Conservation (phyloP, 2,888 invertebrate species). For the Ariolimax columbianus region DNA sequence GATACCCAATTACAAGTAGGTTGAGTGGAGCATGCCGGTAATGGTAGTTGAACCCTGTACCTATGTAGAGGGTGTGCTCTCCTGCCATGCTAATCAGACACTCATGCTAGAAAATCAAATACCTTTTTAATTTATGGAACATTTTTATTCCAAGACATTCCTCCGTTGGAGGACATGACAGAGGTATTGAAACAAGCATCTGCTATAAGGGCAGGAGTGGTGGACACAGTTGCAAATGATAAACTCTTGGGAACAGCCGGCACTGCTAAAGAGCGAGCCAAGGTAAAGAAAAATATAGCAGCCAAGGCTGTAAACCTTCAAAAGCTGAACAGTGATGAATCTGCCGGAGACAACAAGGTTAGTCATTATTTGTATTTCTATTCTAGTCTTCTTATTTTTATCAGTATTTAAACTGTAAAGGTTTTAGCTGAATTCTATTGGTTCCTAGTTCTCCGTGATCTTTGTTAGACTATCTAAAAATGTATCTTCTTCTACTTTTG, state of each 20-base stretch:
- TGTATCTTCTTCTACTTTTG: too few species aligned
- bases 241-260: not conserved
- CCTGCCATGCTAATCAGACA: too few species aligned
- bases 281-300: constrained; percentile 40
- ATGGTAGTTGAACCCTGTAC: too few species aligned
- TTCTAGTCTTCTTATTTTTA: too few species aligned
- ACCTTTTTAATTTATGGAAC: not conserved
- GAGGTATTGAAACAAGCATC: constrained; percentile 69
- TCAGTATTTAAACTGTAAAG: too few species aligned
- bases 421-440: too few species aligned
- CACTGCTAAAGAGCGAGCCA: constrained; percentile 45
- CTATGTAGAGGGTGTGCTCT: too few species aligned
- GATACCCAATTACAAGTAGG: too few species aligned
- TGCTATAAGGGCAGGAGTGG: constrained; percentile 58
- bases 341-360: constrained; percentile 29
- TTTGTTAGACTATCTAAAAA: too few species aligned
- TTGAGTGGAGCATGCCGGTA: too few species aligned
- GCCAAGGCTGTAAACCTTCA: constrained; percentile 16
- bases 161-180: constrained; percentile 77
- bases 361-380: not conserved
- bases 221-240: not conserved
- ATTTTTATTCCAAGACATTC: constrained; percentile 61
- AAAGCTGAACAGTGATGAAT: not conserved
- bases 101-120: too few species aligned
- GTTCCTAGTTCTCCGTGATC: too few species aligned